A percentile compares a stretch with the other conserved stretches of the same genome.
These are phyloP conservation scores for Lasioglossum morio DNA, from an alignment of 2,888 invertebrate species.

Conservation along the genomic window DNA sequence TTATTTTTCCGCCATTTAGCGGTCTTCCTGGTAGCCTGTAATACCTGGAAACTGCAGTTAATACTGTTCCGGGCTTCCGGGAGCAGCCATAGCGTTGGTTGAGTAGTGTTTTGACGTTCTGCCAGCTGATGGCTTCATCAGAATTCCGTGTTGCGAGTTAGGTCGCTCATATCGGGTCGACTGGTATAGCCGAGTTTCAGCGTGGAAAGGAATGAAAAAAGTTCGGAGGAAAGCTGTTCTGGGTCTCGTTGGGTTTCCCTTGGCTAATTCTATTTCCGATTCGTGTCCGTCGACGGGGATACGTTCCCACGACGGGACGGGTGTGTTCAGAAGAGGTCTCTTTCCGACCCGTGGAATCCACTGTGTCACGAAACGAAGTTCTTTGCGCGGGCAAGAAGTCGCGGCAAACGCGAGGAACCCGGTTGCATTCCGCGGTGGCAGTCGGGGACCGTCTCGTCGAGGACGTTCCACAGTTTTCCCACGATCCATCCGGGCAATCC, in stretches of 20 bases:
- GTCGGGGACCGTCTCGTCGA: slow-evolving; percentile 17
- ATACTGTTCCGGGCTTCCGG: slow-evolving; percentile 14
- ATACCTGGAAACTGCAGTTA: slow-evolving; percentile 21
- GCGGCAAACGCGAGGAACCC: slow-evolving; percentile 29
- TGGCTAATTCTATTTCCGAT: slow-evolving; percentile 6
- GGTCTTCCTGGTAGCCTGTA: slow-evolving; percentile 6
- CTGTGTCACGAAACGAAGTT: slow-evolving; percentile 58
- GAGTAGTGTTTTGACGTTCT: slow-evolving; percentile 19
- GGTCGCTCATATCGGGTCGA: background rate
- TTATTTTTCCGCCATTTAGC: background rate
- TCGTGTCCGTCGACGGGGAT: background rate
- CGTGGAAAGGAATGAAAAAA: background rate
- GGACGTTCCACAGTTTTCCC: slow-evolving; percentile 59
- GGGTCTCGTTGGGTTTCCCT: background rate
- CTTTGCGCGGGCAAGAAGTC: slow-evolving; percentile 61
- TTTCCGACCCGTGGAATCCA: slow-evolving; percentile 52
- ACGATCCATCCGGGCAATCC: slow-evolving; percentile 53
- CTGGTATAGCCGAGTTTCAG: background rate
- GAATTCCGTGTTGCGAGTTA: slow-evolving; percentile 9
- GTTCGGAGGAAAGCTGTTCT: slow-evolving; percentile 16
- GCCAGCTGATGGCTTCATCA: slow-evolving; percentile 18
- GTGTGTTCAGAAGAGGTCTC: slow-evolving; percentile 45
- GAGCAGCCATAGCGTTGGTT: slow-evolving; percentile 5
- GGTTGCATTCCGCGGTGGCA: slow-evolving; percentile 56
- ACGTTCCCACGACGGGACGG: slow-evolving; percentile 56